These are phyloP conservation scores for Hylaeus volcanicus DNA, from an alignment of 1,140 invertebrate species.

Conservation along the genomic window DNA sequence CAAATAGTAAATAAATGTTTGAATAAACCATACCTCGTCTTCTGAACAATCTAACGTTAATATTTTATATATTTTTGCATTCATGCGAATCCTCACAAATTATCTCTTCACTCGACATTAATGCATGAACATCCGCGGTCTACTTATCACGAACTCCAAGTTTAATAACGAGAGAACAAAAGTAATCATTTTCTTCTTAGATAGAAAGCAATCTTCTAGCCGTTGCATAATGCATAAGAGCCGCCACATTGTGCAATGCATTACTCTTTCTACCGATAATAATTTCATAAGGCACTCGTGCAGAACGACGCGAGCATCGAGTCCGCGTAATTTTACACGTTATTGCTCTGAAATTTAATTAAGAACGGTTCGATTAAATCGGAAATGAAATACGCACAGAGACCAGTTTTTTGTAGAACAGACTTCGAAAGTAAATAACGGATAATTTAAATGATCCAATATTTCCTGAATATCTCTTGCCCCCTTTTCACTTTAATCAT, in stretches of 20 bases:
- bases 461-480: not conserved
- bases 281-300: conserved; percentile 30
- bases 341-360: not conserved
- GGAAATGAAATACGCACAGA: not conserved
- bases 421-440: not conserved
- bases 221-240: conserved; percentile 41
- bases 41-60: no score
- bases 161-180: not conserved
- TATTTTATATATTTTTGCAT: not conserved
- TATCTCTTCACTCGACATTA: no score
- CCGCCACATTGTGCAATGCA: conserved; percentile 1
- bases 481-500: not conserved
- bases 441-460: not conserved
- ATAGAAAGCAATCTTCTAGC: conserved; percentile 21
- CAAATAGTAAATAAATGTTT: no score
- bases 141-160: not conserved
- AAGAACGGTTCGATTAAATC: not conserved
- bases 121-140: no score
- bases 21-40: no score
- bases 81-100: not conserved
- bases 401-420: no score
- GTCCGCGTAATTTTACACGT: not conserved
- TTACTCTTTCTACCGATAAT: conserved; percentile 16
- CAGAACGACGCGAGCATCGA: conserved; percentile 5
- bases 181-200: not conserved